Base-by-base conservation (phyloP, 2,888 invertebrate species). In the Theretra japonica region DNA sequence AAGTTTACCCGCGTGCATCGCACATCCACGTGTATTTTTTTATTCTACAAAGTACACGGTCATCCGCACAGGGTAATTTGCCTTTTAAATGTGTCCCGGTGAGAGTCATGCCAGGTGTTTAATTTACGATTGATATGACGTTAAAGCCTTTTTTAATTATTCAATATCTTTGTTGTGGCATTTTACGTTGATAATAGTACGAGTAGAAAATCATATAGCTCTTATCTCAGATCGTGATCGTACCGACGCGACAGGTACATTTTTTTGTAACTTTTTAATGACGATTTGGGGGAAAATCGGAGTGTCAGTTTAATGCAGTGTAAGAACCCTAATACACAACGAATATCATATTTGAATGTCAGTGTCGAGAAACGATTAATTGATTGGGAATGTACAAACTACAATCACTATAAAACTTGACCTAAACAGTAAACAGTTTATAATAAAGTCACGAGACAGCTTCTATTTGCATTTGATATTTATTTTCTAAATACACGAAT, bases 81-180 rank as follows among this genome's bases (percentile, higher is more conserved):
- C 30, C 19, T 30, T 56, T 30, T 21, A 53, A 68, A 23, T 68
- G 23, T 17, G 15, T 17, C n/a, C 28, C 17, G 53, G 30, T 69
- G 68, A 28, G 68, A 69, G 53, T 8, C n/a, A 30, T 21, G n/a
- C 11, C 68, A 69, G 53, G 68, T 69, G 68, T 69, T 69, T n/a
- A 50, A 69, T 68, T 53, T 25, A 25, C 56, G 68, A 65, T 65
- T 48, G 65, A 65, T 65, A 58, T 8, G 65, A 48, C 23, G 62
- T 41, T 21, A 62, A 41, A 41, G 62, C 41, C 33, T 62, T 15
- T 41, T 48, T 65, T n/a, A 65, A 48, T 48, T 23, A 65, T 62
- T 62, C 30, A 33, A 19, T 59, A 30, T 60, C 7, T 30, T 60
- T 60, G 11, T 23, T 62, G 33, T 4, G n/a, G 28, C 21, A 7